phyloP scores from a whole-genome alignment of 2,113 vertebrate species.

The Apus apus region DNA sequence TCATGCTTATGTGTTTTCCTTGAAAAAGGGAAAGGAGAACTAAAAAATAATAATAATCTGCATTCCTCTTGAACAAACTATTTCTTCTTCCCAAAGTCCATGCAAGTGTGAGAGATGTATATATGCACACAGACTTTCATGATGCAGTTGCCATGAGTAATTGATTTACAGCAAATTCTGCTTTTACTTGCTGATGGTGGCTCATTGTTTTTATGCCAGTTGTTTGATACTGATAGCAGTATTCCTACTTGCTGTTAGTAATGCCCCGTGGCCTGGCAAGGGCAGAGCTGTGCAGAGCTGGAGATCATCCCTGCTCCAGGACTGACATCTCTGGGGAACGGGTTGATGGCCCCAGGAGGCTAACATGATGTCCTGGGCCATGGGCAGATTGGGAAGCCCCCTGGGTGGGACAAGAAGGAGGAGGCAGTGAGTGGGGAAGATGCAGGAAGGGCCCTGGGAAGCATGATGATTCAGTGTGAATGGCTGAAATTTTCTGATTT shows the following conservation, averaged over 20 bases:
- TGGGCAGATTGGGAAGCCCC: accelerated
- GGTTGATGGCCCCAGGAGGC: accelerated
- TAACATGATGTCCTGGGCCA: accelerated
- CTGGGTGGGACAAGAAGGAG: accelerated
- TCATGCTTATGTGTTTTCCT: not conserved
- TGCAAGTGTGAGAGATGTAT: not conserved
- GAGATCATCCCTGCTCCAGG: not conserved
- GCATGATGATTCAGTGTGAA: not conserved
- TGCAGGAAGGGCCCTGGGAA: not conserved
- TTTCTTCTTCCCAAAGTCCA: accelerated
- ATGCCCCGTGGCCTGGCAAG: not conserved
- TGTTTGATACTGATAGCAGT: not conserved
- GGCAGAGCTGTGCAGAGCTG: not conserved
- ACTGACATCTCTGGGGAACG: accelerated
- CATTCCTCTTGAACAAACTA: not conserved
- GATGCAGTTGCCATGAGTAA: not conserved
- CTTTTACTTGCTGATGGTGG: not conserved
- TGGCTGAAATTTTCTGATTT: not conserved
- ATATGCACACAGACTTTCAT: accelerated
- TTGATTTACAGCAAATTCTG: not conserved
- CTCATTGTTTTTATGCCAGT: not conserved
- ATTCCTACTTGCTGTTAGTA: not conserved
- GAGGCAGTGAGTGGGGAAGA: not conserved
- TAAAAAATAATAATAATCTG: no score
- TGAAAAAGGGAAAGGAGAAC: not conserved